A percentile compares a stretch with the other conserved stretches of the same genome.
These are phyloP conservation scores for Hartigia nigra DNA, from an alignment of 2,888 invertebrate species.

Conservation along the genomic window DNA sequence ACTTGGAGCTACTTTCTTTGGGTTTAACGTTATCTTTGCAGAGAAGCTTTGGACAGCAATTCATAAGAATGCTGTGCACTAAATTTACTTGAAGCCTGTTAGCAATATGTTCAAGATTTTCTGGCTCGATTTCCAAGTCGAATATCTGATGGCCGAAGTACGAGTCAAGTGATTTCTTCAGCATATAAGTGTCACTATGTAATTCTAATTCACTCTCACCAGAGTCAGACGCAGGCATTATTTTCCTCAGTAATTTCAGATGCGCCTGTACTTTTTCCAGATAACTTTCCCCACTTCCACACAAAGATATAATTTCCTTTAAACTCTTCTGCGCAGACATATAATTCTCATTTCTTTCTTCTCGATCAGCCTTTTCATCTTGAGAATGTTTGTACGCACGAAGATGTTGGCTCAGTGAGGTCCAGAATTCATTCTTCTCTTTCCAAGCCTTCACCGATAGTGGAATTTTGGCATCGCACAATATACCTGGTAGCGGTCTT, in stretches of 20 bases:
- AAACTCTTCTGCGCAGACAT: conserved; percentile 33
- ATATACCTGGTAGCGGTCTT: conserved; percentile 36
- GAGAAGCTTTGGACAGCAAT: conserved; percentile 77
- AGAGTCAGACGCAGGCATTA: conserved; percentile 18
- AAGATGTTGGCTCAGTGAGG: conserved; percentile 36
- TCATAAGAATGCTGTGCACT: conserved; percentile 78
- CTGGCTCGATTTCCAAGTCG: conserved; percentile 74
- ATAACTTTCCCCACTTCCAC: conserved; percentile 41
- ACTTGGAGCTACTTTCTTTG: conserved; percentile 29
- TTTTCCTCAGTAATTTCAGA: conserved; percentile 45
- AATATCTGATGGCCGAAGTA: conserved; percentile 69
- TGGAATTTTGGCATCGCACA: conserved; percentile 49
- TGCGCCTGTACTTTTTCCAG: conserved; percentile 44
- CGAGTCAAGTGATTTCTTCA: conserved; percentile 43
- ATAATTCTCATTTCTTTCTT: not conserved
- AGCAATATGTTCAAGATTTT: conserved; percentile 77
- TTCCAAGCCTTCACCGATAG: conserved; percentile 43
- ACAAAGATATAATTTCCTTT: conserved; percentile 37
- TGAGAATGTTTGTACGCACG: conserved; percentile 19
- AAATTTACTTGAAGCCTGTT: conserved; percentile 78
- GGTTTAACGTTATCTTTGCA: conserved; percentile 61
- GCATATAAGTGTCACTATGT: conserved; percentile 26
- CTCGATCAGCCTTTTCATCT: conserved; percentile 21
- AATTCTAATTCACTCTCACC: not conserved
- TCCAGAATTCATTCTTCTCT: conserved; percentile 51